Conservation (phyloP, 2,888 invertebrate genomes). For the Phengaris arion region DNA sequence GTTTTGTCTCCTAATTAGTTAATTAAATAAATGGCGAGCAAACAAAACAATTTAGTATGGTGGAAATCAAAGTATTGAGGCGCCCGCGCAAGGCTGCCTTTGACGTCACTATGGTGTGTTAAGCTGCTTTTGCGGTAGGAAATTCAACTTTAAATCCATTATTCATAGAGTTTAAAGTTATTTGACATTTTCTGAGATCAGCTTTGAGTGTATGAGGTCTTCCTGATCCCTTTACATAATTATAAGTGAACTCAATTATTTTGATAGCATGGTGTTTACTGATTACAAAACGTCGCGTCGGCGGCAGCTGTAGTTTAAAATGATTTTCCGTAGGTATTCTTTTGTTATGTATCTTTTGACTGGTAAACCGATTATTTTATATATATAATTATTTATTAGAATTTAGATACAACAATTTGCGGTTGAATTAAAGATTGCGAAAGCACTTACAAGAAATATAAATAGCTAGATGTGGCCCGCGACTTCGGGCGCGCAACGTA, state of each 20-base stretch:
- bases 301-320: neutral
- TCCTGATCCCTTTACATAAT: neutral
- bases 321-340: neutral
- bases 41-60: slow-evolving; percentile 17
- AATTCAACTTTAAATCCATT: neutral
- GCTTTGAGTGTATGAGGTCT: neutral
- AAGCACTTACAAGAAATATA: no score
- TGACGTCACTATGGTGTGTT: slow-evolving; percentile 31
- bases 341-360: neutral
- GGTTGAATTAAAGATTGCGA: no score
- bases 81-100: slow-evolving; percentile 27
- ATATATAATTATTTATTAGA: no score
- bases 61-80: neutral
- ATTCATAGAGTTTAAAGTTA: neutral
- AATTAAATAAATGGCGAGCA: slow-evolving; percentile 1
- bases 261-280: slow-evolving; percentile 1
- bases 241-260: neutral
- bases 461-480: no score
- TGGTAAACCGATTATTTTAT: no score
- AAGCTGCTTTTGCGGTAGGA: neutral
- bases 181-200: neutral
- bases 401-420: no score
- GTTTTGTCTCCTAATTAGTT: slow-evolving; percentile 3
- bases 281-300: neutral
- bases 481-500: no score